Base-by-base conservation (phyloP, 2,113 vertebrate species). In the Lepus timidus region DNA sequence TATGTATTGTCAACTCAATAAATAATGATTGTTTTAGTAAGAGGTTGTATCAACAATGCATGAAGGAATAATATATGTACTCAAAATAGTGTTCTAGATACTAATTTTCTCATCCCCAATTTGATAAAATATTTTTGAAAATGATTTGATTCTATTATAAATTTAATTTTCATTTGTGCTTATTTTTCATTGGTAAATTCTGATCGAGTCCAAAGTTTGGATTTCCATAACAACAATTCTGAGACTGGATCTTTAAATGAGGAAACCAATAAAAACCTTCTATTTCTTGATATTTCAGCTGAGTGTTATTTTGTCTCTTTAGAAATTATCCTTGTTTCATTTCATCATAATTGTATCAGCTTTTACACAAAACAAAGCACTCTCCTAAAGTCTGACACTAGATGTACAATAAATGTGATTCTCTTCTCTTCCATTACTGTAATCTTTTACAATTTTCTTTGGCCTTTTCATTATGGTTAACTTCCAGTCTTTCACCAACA, bases 381-480 rank as follows among this genome's bases (percentile, higher is more conserved):
- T 74, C 16, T 90, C 25, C 8, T 90, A 88, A 91, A 93, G 25
- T 20, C 39, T 81, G 11, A 25, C 79, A 85, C 22, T 52, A 92
- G 39, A 85, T 84, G 44, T 81, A 75, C 31, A 91, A 95, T 81
- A 93, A 64, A 67, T 93, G 62, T 64, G 52, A 71, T 88, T 97
- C 62, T 88, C 22, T 93, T 91, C 70, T 12, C 9, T 87, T 92
- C 55, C 93, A 90, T 93, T 93, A 86, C 3, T 83, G 74, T 80
- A 95, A 96, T 95, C 29, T 73, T 92, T 94, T 92, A 96, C 85
- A 92, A 65, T 96, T 95, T 88, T 33, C 33, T 87, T 96, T 85
- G 90, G 58, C 44, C 23, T 87, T 97, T 93, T 94, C 82, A 90
- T 97, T 96, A 85, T 82, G 96, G 87, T 79, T 97, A 97, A 87